Evolutionary conservation across 2,797 vertebrate genomes (phyloP).

Genomic region (Knipowitschia caucasica): DNA sequence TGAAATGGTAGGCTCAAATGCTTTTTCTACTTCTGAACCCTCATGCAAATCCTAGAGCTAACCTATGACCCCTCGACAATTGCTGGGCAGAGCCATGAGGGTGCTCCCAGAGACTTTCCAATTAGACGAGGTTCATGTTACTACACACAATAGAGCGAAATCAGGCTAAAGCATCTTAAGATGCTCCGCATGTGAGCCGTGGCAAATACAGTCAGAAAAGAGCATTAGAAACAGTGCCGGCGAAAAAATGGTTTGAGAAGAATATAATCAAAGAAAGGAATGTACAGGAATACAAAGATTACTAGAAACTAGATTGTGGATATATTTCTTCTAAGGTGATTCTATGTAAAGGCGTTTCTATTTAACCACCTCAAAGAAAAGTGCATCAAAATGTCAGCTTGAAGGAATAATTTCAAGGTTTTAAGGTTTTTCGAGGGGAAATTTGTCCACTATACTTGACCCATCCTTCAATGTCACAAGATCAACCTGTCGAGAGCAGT

Average conservation of each 20-base stretch:
- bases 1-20: constrained; percentile 51
- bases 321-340: neutral
- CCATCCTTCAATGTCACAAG: too few species aligned
- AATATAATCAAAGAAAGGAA: neutral
- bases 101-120: constrained; percentile 67
- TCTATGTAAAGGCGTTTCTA: neutral
- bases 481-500: too few species aligned
- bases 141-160: constrained; percentile 54
- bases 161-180: constrained; percentile 49
- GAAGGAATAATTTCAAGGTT: too few species aligned
- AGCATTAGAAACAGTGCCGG: constrained; percentile 28
- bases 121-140: constrained; percentile 65
- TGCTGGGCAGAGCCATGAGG: constrained; percentile 65
- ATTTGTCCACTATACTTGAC: too few species aligned
- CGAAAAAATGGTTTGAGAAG: neutral
- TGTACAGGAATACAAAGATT: neutral
- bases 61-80: constrained; percentile 73
- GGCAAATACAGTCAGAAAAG: constrained; percentile 30
- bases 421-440: too few species aligned
- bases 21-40: constrained; percentile 23
- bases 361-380: too few species aligned
- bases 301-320: neutral
- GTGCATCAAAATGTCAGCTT: too few species aligned
- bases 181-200: constrained; percentile 44
- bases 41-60: constrained; percentile 56